Evolutionary conservation across 2,888 invertebrate species (phyloP), one percentile per base, ranked within the genome.

Genomic region (Mesorhabditis sp.): DNA sequence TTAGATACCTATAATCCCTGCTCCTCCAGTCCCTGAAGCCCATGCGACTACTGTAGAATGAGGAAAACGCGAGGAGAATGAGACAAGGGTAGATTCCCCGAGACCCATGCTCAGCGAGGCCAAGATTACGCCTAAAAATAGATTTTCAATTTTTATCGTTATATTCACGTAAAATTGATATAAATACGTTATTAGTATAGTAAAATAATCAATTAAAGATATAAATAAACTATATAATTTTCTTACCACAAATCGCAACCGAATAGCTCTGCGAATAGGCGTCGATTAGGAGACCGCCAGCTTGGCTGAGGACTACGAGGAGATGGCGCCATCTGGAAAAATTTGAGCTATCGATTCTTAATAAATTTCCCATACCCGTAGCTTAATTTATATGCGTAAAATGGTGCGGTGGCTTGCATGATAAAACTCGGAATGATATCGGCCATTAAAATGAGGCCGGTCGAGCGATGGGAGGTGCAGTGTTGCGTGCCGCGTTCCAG

Each of bases 61-160:
- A 50, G 58, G n/a, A n/a, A 50, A 50, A n/a, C n/a, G 58, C 58
- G 58, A 50, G n/a, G 58, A 50, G n/a, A 13, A 50, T 13, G 58
- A 50, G 7, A 50, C 58, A 2, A 50, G 58, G n/a, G 58, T 50
- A 13, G 58, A 50, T 50, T 50, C 58, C 7, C 58, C 58, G n/a
- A 50, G n/a, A 13, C 58, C 58, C 7, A 2, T 13, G n/a, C 58
- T 50, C n/a, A 50, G 58, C 7, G 58, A 50, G n/a, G 58, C 58
- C 7, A 50, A 2, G 2, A 50, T n/a, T 10, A 50, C 58, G 7
- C 58, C 58, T 50, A 50, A 50, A 50, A 13, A 13, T 50, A n/a
- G n/a, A 10, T 50, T 13, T 1, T 50, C 10, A 50, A 10, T 50
- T 50, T 50, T 50, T 50, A n/a, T 13, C 10, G 7, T 50, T 50